These are phyloP conservation scores for Stylophora pistillata DNA, from an alignment of 64 coral and sea anemone genomes.

Conservation along the genomic window DNA sequence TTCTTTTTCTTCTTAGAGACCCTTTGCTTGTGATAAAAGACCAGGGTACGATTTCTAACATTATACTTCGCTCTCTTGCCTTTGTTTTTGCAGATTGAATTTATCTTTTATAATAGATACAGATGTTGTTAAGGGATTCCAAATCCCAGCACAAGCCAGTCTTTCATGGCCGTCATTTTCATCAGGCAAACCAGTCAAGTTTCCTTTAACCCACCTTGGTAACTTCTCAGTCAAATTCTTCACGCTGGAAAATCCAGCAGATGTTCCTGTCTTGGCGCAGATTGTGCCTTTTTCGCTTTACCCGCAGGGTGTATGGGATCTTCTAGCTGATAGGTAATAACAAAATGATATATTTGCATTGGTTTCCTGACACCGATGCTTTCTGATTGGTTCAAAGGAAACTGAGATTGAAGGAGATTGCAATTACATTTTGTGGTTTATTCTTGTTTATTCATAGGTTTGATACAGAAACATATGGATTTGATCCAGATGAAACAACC, in stretches of 20 bases:
- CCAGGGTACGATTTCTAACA: not conserved
- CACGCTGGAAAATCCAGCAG: slow-evolving; percentile 81
- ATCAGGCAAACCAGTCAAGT: slow-evolving; percentile 91
- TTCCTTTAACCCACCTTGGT: slow-evolving; percentile 93
- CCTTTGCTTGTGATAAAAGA: too few species aligned
- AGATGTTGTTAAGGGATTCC: slow-evolving; percentile 80
- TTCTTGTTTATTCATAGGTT: slow-evolving; percentile 21
- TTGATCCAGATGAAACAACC: slow-evolving; percentile 60
- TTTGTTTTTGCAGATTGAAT: slow-evolving; percentile 59
- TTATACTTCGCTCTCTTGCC: not conserved
- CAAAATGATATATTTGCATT: too few species aligned
- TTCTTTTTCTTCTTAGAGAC: too few species aligned
- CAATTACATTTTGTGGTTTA: not conserved
- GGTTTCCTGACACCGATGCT: too few species aligned
- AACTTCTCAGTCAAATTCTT: slow-evolving; percentile 89
- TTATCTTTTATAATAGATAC: slow-evolving; percentile 79
- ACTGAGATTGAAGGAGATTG: not conserved
- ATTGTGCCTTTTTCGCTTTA: slow-evolving; percentile 79
- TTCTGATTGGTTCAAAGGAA: too few species aligned
- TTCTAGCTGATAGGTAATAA: slow-evolving; percentile 72
- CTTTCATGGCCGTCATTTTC: slow-evolving; percentile 92
- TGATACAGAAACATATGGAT: slow-evolving; percentile 66
- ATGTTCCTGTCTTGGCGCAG: slow-evolving; percentile 74
- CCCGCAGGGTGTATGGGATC: slow-evolving; percentile 75
- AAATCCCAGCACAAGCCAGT: slow-evolving; percentile 60